A percentile compares a stretch with the other conserved stretches of the same genome.
Evolutionary conservation across 2,797 vertebrate genomes (phyloP).

Genomic region (Sebastes matsubarae): DNA sequence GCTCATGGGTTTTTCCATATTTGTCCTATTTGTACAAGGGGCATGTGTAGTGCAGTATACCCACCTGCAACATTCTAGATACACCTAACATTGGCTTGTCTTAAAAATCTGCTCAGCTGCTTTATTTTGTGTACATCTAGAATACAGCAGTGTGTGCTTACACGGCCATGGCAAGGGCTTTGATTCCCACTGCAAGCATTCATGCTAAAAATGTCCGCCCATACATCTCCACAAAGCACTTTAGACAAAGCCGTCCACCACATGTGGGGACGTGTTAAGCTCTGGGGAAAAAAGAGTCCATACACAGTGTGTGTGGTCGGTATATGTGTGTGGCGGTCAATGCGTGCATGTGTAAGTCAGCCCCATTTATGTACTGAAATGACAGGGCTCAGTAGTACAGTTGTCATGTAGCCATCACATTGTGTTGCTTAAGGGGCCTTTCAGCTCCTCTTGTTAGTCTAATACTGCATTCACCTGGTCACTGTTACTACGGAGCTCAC

Average conservation of each 20-base stretch:
- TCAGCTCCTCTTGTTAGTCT: constrained; percentile 30
- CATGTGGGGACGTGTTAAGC: constrained; percentile 8
- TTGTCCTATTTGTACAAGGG: background rate
- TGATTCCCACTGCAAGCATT: constrained; percentile 7
- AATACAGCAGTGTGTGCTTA: background rate
- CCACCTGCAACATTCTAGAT: background rate
- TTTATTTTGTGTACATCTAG: background rate
- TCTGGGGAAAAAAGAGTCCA: background rate
- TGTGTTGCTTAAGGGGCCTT: constrained; percentile 24
- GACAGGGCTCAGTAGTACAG: background rate
- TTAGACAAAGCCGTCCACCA: constrained; percentile 18
- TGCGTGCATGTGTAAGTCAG: background rate
- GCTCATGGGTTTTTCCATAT: background rate
- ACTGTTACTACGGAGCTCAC: background rate
- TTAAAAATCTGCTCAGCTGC: background rate
- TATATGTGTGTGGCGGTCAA: background rate
- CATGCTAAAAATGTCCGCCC: constrained; percentile 10
- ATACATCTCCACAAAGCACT: constrained; percentile 16
- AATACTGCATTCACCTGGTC: constrained; percentile 23
- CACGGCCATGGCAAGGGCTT: constrained; percentile 1
- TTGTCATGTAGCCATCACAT: constrained; percentile 33
- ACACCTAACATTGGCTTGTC: background rate
- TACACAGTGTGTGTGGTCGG: background rate
- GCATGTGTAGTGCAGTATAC: background rate
- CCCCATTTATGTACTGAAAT: background rate